Evolutionary conservation across 2,797 vertebrate species (phyloP).

Genomic region (Thunnus albacares): DNA sequence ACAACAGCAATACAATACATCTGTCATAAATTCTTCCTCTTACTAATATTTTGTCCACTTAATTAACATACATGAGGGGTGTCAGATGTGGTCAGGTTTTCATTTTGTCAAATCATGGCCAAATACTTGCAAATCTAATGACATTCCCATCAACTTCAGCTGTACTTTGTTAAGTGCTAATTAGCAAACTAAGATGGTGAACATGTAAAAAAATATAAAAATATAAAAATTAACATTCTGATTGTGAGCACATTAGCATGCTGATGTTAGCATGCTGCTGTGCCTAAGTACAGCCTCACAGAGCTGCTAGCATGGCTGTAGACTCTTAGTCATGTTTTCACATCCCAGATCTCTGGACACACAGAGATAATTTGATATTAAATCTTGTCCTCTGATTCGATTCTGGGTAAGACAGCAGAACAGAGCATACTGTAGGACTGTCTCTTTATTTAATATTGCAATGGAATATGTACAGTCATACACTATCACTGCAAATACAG

Average conservation of each 20-base stretch:
- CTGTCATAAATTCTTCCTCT: too few relatives aligned
- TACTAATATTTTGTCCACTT: too few relatives aligned
- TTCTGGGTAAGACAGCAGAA: not conserved
- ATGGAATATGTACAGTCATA: not conserved
- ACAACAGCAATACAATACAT: too few relatives aligned
- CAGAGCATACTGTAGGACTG: not conserved
- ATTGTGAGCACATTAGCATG: not conserved
- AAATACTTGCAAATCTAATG: not conserved
- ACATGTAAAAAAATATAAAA: not conserved
- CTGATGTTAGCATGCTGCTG: too few relatives aligned
- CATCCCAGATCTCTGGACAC: not conserved
- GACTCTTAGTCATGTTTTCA: too few relatives aligned
- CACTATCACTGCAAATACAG: not conserved
- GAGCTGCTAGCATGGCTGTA: too few relatives aligned
- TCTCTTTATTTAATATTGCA: not conserved
- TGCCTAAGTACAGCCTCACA: too few relatives aligned
- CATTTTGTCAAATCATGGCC: not conserved
- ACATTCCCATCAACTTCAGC: too few relatives aligned
- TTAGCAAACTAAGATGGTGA: not conserved
- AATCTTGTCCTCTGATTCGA: constrained; percentile 4
- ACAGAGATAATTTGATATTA: not conserved
- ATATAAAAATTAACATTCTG: too few relatives aligned
- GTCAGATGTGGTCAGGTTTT: not conserved
- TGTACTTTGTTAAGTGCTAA: too few relatives aligned
- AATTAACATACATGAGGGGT: too few relatives aligned